These are phyloP conservation scores for Puntigrus tetrazona DNA, from an alignment of 2,113 vertebrate genomes.

Conservation along the genomic window DNA sequence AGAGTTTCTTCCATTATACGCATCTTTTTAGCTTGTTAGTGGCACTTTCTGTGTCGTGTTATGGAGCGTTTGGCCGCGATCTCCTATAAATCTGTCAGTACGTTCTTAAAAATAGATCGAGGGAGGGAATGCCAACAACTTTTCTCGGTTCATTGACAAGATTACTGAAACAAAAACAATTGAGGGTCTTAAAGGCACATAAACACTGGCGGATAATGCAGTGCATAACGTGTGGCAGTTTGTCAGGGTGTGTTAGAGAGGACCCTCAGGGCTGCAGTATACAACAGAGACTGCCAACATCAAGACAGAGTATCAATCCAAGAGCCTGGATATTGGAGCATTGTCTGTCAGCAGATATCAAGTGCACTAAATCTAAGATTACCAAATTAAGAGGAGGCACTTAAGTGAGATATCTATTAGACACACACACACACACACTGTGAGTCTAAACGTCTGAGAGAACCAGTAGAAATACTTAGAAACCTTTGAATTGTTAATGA, in stretches of 20 bases:
- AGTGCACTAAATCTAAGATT: slow-evolving; percentile 38
- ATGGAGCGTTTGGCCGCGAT: not conserved
- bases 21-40: slow-evolving; percentile 19
- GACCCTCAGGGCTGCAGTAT: slow-evolving; percentile 23
- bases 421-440: not conserved
- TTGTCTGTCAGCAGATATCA: slow-evolving; percentile 38
- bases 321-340: slow-evolving; percentile 25
- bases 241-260: slow-evolving; percentile 27
- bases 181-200: slow-evolving; percentile 5
- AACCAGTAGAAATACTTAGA: not conserved
- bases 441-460: not conserved
- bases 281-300: slow-evolving; percentile 29
- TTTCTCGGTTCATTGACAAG: not conserved
- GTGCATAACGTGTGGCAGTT: slow-evolving; percentile 14
- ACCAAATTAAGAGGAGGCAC: slow-evolving; percentile 36
- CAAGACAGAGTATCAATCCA: slow-evolving; percentile 30
- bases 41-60: not conserved
- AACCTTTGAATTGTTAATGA: not conserved
- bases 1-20: not conserved
- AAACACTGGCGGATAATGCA: slow-evolving; percentile 4
- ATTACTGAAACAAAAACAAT: slow-evolving; percentile 14
- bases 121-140: slow-evolving; percentile 3
- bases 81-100: slow-evolving; percentile 14
- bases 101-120: slow-evolving; percentile 7
- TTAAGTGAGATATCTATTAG: slow-evolving; percentile 19